Conservation (phyloP, 2,797 vertebrate species). For the Epinephelus awoara region DNA sequence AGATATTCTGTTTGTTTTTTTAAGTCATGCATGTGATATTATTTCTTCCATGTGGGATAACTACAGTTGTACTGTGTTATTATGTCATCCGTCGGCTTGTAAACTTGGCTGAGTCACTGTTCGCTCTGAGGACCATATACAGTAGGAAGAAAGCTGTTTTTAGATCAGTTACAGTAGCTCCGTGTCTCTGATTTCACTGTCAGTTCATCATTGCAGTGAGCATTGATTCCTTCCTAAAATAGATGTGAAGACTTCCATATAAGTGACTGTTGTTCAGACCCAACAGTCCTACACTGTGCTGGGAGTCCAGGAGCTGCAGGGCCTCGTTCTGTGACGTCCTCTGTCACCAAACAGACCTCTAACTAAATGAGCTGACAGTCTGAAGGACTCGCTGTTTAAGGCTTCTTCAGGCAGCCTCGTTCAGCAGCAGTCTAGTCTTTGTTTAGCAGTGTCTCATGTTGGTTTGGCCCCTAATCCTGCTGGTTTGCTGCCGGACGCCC, state of each 20-base stretch:
- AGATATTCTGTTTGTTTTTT: conserved; percentile 4
- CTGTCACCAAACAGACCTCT: background rate
- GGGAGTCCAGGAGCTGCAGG: conserved; percentile 5
- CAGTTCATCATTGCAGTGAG: background rate
- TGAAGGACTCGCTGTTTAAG: conserved; percentile 12
- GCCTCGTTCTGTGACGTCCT: background rate
- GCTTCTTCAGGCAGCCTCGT: conserved; percentile 3
- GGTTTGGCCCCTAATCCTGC: conserved; percentile 18
- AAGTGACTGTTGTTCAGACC: background rate
- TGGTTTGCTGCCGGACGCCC: conserved; percentile 6
- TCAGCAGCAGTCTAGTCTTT: conserved; percentile 11
- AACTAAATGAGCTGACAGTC: conserved; percentile 3
- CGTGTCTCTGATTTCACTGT: conserved; percentile 28
- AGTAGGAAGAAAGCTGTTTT: conserved; percentile 4
- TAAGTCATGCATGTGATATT: background rate
- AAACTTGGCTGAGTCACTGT: conserved; percentile 34
- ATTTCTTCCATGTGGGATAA: conserved; percentile 23
- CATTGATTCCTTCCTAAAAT: background rate
- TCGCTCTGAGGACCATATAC: conserved; percentile 2
- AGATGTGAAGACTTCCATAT: background rate
- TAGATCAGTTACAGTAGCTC: conserved; percentile 13
- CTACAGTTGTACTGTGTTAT: conserved; percentile 3
- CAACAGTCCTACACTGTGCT: background rate
- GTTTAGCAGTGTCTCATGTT: conserved; percentile 19
- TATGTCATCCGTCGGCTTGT: conserved; percentile 20